Conservation (phyloP, 2,888 invertebrate genomes). For the Eristalis intricaria region DNA sequence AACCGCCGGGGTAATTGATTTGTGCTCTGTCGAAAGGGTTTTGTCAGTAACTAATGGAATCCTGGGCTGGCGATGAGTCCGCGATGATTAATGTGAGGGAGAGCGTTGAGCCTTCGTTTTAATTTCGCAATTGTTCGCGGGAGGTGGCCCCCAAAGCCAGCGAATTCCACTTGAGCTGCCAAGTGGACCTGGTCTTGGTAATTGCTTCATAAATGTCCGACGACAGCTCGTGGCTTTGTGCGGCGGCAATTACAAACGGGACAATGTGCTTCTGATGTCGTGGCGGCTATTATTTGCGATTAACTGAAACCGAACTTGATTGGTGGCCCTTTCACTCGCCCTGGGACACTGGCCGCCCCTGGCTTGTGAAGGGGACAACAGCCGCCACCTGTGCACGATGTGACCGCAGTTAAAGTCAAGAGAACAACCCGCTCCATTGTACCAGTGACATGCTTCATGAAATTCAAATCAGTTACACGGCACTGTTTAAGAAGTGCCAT, state of each 20-base stretch:
- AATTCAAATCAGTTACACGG: too few relatives aligned
- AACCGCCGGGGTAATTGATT: constrained; percentile 62
- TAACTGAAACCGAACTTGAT: neutral
- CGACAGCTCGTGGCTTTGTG: neutral
- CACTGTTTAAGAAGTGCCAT: too few relatives aligned
- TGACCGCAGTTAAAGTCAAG: too few relatives aligned
- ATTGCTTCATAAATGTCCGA: neutral
- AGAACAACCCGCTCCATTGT: too few relatives aligned
- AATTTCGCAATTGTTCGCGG: neutral
- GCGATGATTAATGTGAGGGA: constrained; percentile 41
- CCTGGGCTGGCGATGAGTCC: constrained; percentile 34
- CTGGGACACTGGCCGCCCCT: too few relatives aligned
- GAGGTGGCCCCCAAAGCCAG: neutral
- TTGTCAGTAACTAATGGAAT: constrained; percentile 68
- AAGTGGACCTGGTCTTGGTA: neutral
- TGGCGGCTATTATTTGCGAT: neutral
- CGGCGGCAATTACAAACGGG: neutral
- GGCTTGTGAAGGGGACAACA: too few relatives aligned
- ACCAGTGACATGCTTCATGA: too few relatives aligned
- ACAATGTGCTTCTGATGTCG: neutral
- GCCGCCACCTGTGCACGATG: too few relatives aligned
- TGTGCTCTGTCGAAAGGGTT: constrained; percentile 63
- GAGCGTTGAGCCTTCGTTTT: neutral
- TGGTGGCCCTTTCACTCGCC: neutral
- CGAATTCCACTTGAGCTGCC: neutral